Evolutionary conservation across 2,888 invertebrate genomes (phyloP).

Genomic region (Agonopterix alstromeriana): DNA sequence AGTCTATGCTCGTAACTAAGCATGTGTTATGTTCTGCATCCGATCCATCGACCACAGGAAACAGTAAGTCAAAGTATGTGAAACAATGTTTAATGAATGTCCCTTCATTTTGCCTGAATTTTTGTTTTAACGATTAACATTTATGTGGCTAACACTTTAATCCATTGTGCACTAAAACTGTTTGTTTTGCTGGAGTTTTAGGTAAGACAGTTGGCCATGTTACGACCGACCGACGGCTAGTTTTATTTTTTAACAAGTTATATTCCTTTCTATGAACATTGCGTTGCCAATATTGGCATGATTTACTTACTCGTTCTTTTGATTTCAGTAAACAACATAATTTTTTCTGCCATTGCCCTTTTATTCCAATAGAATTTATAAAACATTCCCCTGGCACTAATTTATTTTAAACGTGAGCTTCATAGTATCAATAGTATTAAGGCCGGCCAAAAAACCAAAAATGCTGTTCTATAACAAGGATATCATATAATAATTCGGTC

Average conservation of each 20-base stretch:
- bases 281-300: constrained; percentile 31
- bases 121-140: constrained; percentile 52
- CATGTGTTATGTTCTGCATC: constrained; percentile 76
- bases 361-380: too few species aligned
- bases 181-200: constrained; percentile 43
- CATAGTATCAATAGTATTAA: too few species aligned
- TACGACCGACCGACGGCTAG: constrained; percentile 24
- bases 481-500: too few species aligned
- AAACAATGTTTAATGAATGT: constrained; percentile 44
- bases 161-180: constrained; percentile 47
- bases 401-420: too few species aligned
- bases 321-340: too few species aligned
- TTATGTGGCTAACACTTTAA: constrained; percentile 68
- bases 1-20: constrained; percentile 64
- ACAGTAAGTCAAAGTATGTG: constrained; percentile 83
- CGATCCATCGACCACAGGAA: constrained; percentile 81
- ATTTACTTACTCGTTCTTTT: background rate
- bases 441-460: too few species aligned
- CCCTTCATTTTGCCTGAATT: constrained; percentile 54
- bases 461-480: too few species aligned
- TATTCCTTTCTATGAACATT: constrained; percentile 22
- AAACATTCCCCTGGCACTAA: too few species aligned
- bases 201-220: constrained; percentile 25
- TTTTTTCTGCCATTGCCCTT: too few species aligned
- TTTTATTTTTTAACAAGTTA: constrained; percentile 15